Evolutionary conservation across 2,797 vertebrate species (phyloP), one percentile per base, ranked within the genome.

Genomic region (Bovichtus diacanthus): DNA sequence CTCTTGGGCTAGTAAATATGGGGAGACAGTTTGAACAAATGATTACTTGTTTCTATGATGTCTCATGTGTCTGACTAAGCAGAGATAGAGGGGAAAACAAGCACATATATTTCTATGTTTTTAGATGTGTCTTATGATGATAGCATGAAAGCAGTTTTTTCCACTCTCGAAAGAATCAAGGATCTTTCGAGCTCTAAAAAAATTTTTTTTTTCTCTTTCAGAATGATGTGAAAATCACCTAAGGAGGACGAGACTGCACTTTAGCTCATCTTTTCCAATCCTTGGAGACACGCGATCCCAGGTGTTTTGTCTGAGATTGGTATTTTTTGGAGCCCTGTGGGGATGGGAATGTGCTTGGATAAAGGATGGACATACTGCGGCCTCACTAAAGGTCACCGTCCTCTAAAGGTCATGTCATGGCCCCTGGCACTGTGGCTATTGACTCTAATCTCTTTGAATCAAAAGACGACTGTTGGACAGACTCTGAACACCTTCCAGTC

Each of bases 151-250:
- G 49, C 58, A 62, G 2, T 67, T 51, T 61, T n/a, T 62, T 65
- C 31, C 36, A 47, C 59, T 70, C 65, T 76, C 9, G 6, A 81
- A 77, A 68, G 50, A 74, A 73, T 78, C 63, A 54, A 51, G 4
- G 36, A 43, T 78, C 34, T 80, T 70, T 64, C 59, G 44, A 62
- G 46, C 77, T 59, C 82, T 71, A 84, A 85, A 78, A 43, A 76
- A 69, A 76, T 53, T 80, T 21, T 93, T 72, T 80, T 80, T 92
- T 85, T 92, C 58, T 92, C 75, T 96, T 97, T 78, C 95, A 99
- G 98, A 96, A 96, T 92, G 95, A 99, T 98, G 96, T 99, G 96
- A 98, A 94, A 92, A 93, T 84, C 82, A 65, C 0, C 65, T 65
- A 44, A 77, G 41, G 70, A 9, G 83, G 89, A 88, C 85, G 31